Conservation (phyloP, 2,113 vertebrate species). For the Oreochromis tanganicae region DNA sequence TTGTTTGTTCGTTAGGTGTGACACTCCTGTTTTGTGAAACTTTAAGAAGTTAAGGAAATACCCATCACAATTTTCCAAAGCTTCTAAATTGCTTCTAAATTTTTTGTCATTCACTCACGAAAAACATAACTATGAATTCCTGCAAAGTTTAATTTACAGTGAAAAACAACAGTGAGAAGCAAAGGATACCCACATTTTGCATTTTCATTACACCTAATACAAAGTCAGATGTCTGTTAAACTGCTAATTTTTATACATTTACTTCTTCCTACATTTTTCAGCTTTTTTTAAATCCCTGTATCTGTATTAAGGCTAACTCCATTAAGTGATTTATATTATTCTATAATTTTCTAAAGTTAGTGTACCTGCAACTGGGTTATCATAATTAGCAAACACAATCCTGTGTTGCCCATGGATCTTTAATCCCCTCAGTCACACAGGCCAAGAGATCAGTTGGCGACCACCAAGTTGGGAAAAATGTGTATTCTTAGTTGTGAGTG, state of each 20-base stretch:
- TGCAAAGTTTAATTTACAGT: not conserved
- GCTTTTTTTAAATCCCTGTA: not conserved
- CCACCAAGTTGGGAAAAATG: fast-evolving
- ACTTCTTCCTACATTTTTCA: not conserved
- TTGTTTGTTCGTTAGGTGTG: not conserved
- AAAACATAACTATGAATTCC: not conserved
- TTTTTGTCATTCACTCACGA: not conserved
- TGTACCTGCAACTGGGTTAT: not conserved
- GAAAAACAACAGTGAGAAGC: not conserved
- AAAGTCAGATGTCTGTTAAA: no score
- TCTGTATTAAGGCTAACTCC: not conserved
- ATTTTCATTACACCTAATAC: no score
- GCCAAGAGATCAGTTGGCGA: not conserved
- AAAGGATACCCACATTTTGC: fast-evolving
- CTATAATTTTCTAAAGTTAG: not conserved
- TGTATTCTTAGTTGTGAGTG: not conserved
- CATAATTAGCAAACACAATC: not conserved
- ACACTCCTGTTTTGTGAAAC: not conserved
- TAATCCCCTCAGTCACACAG: not conserved
- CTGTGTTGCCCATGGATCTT: not conserved
- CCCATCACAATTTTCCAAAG: not conserved
- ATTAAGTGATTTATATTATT: not conserved
- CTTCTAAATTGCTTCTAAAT: not conserved
- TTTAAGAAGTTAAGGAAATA: not conserved
- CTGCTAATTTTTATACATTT: not conserved